A percentile compares a stretch with the other conserved stretches of the same genome.
Evolutionary conservation across 2,888 invertebrate species (phyloP).

Genomic region (Acutogordius australiensis): DNA sequence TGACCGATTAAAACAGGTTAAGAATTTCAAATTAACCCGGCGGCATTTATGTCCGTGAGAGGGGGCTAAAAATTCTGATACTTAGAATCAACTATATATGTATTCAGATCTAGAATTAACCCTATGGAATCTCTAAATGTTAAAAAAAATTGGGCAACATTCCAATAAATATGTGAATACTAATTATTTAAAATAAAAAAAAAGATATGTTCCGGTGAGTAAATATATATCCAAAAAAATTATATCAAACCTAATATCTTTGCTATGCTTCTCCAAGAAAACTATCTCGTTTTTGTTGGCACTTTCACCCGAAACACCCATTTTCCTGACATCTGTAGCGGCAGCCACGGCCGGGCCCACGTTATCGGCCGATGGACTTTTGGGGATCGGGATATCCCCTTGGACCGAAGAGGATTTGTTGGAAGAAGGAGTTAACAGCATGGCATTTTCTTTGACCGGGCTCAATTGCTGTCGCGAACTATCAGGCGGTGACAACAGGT

Average conservation of each 20-base stretch:
- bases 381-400: not conserved
- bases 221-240: not conserved
- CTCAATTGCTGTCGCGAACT: not conserved
- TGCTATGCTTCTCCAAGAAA: not conserved
- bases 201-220: not conserved
- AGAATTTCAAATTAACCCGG: no score
- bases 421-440: not conserved
- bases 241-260: not conserved
- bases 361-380: not conserved
- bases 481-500: not conserved
- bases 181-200: no score
- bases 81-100: no score
- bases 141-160: no score
- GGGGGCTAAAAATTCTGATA: no score
- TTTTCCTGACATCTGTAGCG: conserved; percentile 3
- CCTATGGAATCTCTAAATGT: no score
- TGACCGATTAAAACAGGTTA: no score
- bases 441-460: not conserved
- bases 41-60: not conserved
- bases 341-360: not conserved
- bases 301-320: conserved; percentile 8
- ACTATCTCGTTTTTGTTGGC: not conserved
- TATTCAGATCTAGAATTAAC: no score
- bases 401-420: not conserved
- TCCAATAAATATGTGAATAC: no score